These are phyloP conservation scores for Hipposideros larvatus DNA, from an alignment of 2,797 vertebrate genomes.

Conservation along the genomic window DNA sequence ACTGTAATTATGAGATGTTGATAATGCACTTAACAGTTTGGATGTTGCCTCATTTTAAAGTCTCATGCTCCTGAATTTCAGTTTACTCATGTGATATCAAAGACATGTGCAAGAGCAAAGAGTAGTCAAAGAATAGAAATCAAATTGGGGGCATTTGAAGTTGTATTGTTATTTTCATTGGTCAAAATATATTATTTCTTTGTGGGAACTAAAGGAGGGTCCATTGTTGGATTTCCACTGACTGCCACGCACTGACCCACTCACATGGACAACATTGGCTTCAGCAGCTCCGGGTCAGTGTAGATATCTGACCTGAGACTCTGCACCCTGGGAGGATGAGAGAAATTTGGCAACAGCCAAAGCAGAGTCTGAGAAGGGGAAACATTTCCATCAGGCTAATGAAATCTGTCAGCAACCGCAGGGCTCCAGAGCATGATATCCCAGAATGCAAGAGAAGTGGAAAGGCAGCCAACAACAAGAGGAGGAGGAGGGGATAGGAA, in stretches of 20 bases:
- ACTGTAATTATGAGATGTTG: not conserved
- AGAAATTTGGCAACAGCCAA: conserved; percentile 9
- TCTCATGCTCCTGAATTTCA: not conserved
- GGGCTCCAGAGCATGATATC: conserved; percentile 1
- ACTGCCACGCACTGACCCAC: not conserved
- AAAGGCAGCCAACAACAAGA: not conserved
- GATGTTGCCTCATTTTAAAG: not conserved
- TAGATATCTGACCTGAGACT: conserved; percentile 11
- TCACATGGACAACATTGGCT: too few relatives aligned
- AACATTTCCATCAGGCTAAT: conserved; percentile 64
- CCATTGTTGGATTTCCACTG: not conserved
- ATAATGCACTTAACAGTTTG: not conserved
- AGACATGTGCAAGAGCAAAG: not conserved
- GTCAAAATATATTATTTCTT: not conserved
- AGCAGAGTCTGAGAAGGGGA: not conserved
- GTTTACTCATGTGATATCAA: not conserved
- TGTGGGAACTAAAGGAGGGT: not conserved
- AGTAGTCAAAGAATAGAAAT: not conserved
- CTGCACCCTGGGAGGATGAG: not conserved
- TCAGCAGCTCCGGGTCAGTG: rapidly evolving
- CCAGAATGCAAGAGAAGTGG: not conserved
- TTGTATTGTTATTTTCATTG: not conserved
- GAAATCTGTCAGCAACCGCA: conserved; percentile 56
- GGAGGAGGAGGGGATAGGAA: not conserved
- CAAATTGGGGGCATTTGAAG: not conserved